Evolutionary conservation across 2,113 vertebrate genomes (phyloP), one percentile per base, ranked within the genome.

Genomic region (Macrotus californicus): DNA sequence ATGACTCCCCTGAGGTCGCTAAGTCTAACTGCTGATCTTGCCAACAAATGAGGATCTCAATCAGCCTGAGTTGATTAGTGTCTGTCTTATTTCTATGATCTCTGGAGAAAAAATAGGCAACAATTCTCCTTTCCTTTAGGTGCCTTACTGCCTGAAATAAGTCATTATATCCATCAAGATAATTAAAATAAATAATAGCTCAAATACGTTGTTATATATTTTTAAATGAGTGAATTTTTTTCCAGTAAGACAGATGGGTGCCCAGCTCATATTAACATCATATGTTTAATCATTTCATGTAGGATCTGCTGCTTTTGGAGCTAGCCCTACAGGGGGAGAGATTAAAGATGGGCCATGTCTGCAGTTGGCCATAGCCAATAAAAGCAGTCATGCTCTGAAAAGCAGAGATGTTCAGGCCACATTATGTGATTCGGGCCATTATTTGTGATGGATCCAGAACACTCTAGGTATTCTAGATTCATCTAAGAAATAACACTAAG

Each of bases 161-260:
- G 43, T 54, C 11, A 83, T 82, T 91, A 83, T 66, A 84, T n/a
- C 46, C 75, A 89, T 46, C 31, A 76, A 83, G 11, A 70, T 86
- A 88, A 93, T 93, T 92, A 90, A 93, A 66, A 80, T 85, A 86
- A 85, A 80, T 83, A 92, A 95, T 87, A 41, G 14, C 14, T 85
- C 52, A 92, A 77, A 73, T 90, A 83, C 66, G 31, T 54, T 84
- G 36, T 54, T 93, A 48, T 50, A 50, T 36, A 66, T 91, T 94
- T 95, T 95, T 86, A 89, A 93, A 72, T 76, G 93, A 76, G 12
- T 52, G 12, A 14, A 80, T 39, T 67, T 36, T 92, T 69, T 94
- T 22, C 29, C 84, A 80, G 48, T 36, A 67, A 86, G 80, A 86
- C 61, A 91, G 66, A 70, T 67, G 66, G 67, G 22, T 54, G 7